Base-by-base conservation (phyloP, 2,888 invertebrate genomes). In the Sarcophaga caerulescens region DNA sequence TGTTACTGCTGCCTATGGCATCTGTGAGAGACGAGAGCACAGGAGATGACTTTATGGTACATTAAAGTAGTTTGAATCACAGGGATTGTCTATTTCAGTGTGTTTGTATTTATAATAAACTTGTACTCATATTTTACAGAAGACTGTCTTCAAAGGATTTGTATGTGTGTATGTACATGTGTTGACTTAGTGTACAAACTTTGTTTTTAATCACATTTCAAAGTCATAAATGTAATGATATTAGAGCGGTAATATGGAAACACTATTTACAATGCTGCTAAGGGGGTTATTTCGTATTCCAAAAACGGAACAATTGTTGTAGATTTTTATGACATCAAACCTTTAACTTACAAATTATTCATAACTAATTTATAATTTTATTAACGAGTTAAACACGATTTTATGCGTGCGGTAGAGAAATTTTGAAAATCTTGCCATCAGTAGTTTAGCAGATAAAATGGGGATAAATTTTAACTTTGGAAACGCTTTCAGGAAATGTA, bases 201-300 rank as follows among this genome's bases (percentile, higher is more conserved):
- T 19, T 60, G 21, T 60, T 60, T 74, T 68, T 35, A 14, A 59
- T 65, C 4, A 66, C 47, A 66, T 81, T 45, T 66, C 65, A 45
- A 59, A 73, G 19, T 66, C 45, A 44, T 19, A 25, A 62, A 57
- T 71, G 17, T 78, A 52, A 52, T 52, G 6, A 17, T 62, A 23
- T 52, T 25, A 63, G 73, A 45, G 5, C 4, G 60, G 21, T 60
- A 60, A 44, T 52, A 65, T 45, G 35, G 4, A 47, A 23, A 47
- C 62, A 35, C 35, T 35, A 35, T 60, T 60, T 44, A 1, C 21
- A 2, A 17, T 21, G 3, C 62, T 11, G 8, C 10, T 35, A 35
- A 35, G 35, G 35, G 35, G 35, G 35, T 35, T 35, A 8, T 35
- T 35, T 35, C 6, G 0, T 35, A 35, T 1, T 0, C 35, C 35